Evolutionary conservation across 1,140 invertebrate genomes (phyloP).

Genomic region (Himalopsyche phryganea): DNA sequence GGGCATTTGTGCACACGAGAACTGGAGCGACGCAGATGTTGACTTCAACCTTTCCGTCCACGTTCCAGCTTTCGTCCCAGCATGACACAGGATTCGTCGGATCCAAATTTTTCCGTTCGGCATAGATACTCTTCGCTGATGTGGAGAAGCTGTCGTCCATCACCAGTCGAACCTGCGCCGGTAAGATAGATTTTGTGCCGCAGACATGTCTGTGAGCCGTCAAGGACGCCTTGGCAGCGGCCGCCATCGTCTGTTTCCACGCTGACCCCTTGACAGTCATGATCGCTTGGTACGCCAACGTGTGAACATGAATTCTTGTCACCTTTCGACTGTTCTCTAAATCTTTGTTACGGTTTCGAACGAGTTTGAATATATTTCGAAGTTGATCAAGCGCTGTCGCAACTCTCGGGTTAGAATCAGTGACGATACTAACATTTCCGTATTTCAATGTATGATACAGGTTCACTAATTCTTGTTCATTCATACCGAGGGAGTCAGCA

Average conservation of each 20-base stretch:
- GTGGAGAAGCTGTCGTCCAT: constrained; percentile 85
- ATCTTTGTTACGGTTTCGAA: constrained; percentile 47
- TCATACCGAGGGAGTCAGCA: constrained; percentile 86
- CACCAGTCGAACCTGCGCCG: constrained; percentile 67
- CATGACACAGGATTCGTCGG: constrained; percentile 76
- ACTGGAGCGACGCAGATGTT: constrained; percentile 82
- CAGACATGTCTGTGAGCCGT: constrained; percentile 85
- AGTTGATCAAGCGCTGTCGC: constrained; percentile 81
- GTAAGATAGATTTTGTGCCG: constrained; percentile 68
- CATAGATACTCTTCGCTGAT: constrained; percentile 54
- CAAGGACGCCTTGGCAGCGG: constrained; percentile 79
- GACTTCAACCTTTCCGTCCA: constrained; percentile 45
- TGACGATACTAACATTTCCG: constrained; percentile 71
- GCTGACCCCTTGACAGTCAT: constrained; percentile 63
- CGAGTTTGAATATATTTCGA: constrained; percentile 67
- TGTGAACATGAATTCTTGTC: constrained; percentile 81
- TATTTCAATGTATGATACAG: constrained; percentile 65
- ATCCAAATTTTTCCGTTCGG: constrained; percentile 58
- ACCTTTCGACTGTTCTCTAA: constrained; percentile 55
- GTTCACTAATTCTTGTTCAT: constrained; percentile 84
- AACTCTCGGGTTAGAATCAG: constrained; percentile 76
- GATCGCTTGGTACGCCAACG: constrained; percentile 83
- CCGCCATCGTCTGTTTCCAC: constrained; percentile 76
- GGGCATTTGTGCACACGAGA: constrained; percentile 77
- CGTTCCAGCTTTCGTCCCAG: constrained; percentile 66